Evolutionary conservation across 1,140 invertebrate genomes (phyloP), one percentile per base, ranked within the genome.

Genomic region (Piezodorus guildinii): DNA sequence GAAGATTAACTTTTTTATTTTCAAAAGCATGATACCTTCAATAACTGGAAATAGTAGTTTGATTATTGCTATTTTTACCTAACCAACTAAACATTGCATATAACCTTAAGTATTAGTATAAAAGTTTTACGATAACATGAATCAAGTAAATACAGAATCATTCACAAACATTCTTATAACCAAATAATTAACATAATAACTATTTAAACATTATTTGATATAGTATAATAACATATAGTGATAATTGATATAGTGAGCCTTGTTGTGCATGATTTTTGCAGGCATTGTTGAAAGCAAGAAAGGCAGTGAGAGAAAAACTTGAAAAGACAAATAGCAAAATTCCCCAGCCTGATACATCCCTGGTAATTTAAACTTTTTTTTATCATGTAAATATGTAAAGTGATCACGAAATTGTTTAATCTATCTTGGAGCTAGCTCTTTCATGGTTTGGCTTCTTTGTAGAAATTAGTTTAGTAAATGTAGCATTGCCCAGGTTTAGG

Each of bases 231-330:
- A 51, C 19, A n/a, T n/a, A n/a, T n/a, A n/a, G n/a, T n/a, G n/a
- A n/a, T n/a, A n/a, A n/a, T n/a, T n/a, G n/a, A n/a, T n/a, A n/a
- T n/a, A 49, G 54, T 62, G 30, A 56, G 52, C 52, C 52, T 56
- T 56, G n/a, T 56, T 56, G 23, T 56, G 52, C 52, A 56, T 60
- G 58, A 60, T 44, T 34, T 52, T 66, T 66, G 5, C 63, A 67
- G 66, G 66, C 51, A 25, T 49, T 67, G 44, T 51, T 67, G 54
- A 67, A 62, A 51, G 66, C 66, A 15, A 59, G 49, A 59, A 64
- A 46, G 45, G 43, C 19, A 59, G 51, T 34, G 39, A 21, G 27
- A 59, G 56, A 44, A 27, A 49, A 52, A 52, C 27, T 19, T 45
- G 30, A 62, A 52, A 39, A 54, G 23, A 21, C 52, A 56, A 56